Evolutionary conservation across 92 coral and sea anemone species (phyloP).

Genomic region (Ricordea florida): DNA sequence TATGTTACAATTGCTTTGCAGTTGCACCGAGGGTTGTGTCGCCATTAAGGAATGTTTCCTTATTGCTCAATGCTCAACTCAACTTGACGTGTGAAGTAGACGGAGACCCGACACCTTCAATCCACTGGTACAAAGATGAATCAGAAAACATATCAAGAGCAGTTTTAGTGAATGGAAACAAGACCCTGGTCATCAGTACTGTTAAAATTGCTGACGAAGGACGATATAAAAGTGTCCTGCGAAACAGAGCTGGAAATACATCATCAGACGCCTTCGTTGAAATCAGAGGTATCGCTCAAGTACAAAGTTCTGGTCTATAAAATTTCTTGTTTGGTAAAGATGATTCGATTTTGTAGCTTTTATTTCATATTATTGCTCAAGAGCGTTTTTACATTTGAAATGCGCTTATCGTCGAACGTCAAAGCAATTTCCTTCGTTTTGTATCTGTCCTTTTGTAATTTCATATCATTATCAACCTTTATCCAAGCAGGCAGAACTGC

Average conservation of each 20-base stretch:
- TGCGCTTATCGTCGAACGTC: too few relatives aligned
- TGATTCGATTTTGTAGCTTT: too few relatives aligned
- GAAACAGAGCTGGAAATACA: conserved; percentile 46
- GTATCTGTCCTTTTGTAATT: too few relatives aligned
- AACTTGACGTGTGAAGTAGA: conserved; percentile 50
- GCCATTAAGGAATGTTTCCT: neutral
- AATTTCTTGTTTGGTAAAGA: too few relatives aligned
- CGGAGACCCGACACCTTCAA: conserved; percentile 55
- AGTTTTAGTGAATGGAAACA: neutral
- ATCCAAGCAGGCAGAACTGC: too few relatives aligned
- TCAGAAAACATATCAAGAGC: neutral
- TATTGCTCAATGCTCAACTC: neutral
- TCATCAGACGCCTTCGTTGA: neutral
- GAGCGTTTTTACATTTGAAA: too few relatives aligned
- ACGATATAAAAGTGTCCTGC: conserved; percentile 31
- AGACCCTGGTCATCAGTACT: conserved; percentile 12
- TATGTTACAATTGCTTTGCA: conserved; percentile 18
- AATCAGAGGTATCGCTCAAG: too few relatives aligned
- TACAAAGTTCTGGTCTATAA: too few relatives aligned
- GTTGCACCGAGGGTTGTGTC: conserved; percentile 38
- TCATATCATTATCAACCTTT: too few relatives aligned
- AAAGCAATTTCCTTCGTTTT: too few relatives aligned
- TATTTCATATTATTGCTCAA: too few relatives aligned
- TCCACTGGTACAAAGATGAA: conserved; percentile 44
- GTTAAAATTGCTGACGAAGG: conserved; percentile 51